phyloP scores from a whole-genome alignment of 2,888 invertebrate genomes.

The Eupithecia insigniata region DNA sequence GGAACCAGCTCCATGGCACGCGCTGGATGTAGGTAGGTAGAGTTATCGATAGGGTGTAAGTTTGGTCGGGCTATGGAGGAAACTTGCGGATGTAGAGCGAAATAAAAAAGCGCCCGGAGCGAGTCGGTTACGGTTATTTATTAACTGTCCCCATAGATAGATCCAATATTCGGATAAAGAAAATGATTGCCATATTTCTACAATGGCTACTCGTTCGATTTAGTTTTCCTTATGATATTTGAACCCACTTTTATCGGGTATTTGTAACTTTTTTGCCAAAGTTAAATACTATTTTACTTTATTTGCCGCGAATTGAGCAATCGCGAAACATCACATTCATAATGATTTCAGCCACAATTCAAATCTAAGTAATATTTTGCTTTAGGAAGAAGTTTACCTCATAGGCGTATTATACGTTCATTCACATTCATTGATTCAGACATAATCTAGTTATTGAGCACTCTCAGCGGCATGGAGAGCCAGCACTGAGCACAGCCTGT shows the following conservation, averaged over 20 bases:
- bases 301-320: neutral
- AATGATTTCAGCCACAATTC: neutral
- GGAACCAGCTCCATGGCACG: neutral
- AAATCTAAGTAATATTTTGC: neutral
- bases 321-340: neutral
- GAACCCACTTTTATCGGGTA: neutral
- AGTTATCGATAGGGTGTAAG: slow-evolving; percentile 40
- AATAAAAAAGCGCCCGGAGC: slow-evolving; percentile 40
- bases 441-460: neutral
- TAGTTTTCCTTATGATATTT: slow-evolving; percentile 33
- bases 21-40: neutral
- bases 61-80: slow-evolving; percentile 33
- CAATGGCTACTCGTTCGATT: slow-evolving; percentile 33
- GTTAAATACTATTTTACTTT: neutral
- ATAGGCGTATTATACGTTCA: no score
- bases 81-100: slow-evolving; percentile 36
- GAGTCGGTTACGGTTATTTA: slow-evolving; percentile 42
- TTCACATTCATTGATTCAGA: neutral
- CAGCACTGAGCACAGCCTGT: neutral
- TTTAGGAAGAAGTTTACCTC: neutral
- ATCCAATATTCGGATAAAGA: slow-evolving; percentile 41
- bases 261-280: slow-evolving; percentile 1
- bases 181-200: slow-evolving; percentile 39
- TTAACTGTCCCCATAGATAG: slow-evolving; percentile 45
- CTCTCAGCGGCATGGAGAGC: neutral